Percentiles rank a stretch among this genome's conserved stretches.
Evolutionary conservation across 1,140 invertebrate species (phyloP).

Genomic region (Pomacea maculata): DNA sequence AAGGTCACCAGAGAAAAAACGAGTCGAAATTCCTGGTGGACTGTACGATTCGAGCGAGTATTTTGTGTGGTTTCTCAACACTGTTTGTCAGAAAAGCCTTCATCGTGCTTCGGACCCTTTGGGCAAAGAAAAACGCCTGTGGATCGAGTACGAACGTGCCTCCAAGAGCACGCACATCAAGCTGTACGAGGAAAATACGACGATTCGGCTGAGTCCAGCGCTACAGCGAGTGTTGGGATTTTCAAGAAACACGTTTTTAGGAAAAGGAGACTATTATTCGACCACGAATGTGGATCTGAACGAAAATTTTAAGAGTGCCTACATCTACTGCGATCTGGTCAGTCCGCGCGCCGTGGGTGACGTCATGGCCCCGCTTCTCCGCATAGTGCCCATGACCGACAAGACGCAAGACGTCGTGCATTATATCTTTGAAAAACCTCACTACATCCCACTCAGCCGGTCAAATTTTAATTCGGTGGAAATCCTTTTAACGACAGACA

Average conservation of each 20-base stretch:
- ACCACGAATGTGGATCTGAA: neutral
- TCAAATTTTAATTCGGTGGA: slow-evolving; percentile 10
- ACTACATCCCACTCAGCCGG: slow-evolving; percentile 6
- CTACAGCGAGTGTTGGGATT: neutral
- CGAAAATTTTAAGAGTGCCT: slow-evolving; percentile 1
- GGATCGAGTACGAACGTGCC: slow-evolving; percentile 1
- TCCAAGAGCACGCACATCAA: neutral
- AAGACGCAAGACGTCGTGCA: neutral
- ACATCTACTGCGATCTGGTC: neutral
- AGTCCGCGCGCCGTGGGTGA: neutral
- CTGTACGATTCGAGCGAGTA: neutral
- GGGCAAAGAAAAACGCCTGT: neutral
- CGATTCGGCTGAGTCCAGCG: neutral
- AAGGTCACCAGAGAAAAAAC: too few species aligned
- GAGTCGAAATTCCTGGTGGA: neutral
- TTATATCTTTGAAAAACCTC: slow-evolving; percentile 3
- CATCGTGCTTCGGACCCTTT: too few species aligned
- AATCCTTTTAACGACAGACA: slow-evolving; percentile 20
- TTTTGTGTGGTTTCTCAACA: neutral
- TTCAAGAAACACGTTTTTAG: neutral
- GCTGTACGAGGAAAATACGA: neutral
- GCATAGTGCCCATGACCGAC: neutral
- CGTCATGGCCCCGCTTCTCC: neutral
- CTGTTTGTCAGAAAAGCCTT: neutral
- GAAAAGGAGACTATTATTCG: neutral